Base-by-base conservation (phyloP, 2,888 invertebrate species). In the Andrena dorsata region DNA sequence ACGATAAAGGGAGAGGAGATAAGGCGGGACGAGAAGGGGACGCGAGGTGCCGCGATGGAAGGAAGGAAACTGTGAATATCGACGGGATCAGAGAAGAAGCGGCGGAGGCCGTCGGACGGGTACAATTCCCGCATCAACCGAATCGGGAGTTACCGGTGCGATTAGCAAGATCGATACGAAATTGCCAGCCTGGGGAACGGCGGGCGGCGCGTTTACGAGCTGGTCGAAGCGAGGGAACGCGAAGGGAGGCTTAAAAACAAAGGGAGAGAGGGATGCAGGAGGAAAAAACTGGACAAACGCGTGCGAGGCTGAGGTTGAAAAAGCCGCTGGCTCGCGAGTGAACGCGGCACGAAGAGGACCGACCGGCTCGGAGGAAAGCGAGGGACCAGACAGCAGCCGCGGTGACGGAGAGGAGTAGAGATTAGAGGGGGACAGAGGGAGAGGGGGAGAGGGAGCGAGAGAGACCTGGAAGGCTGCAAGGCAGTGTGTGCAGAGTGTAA, bases 371-470 rank as follows among this genome's bases (percentile, higher is more conserved):
- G 66, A 64, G 56, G 77, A 83, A 77, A 84, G 83, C 68, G 73
- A 83, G 23, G 61, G 70, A 66, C 28, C 51, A 28, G 28, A 23
- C 60, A 66, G 58, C 16, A 26, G 10, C 4, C 49, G 35, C 13
- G 49, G 28, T 23, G 10, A 23, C 8, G n/a, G 41, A 41, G 16
- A 13, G 49, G n/a, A 7, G 35, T 6, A 23, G 30, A 47, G 49
- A 60, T 53, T 28, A 51, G 80, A 65, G 69, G 66, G 72, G 53
- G 65, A 77, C 32, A 69, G 28, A 20, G 13, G n/a, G 95, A 93
- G 90, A 91, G 80, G 63, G 75, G 10, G 7, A 13, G 95, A 93
- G 91, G 91, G 80, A 65, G 75, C 83, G 83, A 86, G 76, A 81
- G 83, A 76, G 83, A 47, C 8, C 23, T 83, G 64, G 72, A 79